phyloP scores from a whole-genome alignment of 2,797 vertebrate genomes.

The Sus cebifrons region DNA sequence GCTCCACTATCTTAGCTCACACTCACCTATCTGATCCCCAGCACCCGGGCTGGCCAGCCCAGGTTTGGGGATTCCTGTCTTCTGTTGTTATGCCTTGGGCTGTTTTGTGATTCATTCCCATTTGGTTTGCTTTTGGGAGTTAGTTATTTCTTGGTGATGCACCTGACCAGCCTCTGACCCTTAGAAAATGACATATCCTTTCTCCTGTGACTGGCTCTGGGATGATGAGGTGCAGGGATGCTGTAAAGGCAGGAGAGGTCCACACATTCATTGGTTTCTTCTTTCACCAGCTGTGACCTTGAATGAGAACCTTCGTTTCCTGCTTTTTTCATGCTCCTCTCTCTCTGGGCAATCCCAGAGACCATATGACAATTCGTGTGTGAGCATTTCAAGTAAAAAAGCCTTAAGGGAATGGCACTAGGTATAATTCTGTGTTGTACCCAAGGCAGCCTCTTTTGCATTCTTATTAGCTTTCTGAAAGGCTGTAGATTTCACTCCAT shows the following conservation, averaged over 20 bases:
- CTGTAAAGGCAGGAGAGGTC: too few species aligned
- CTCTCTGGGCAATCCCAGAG: constrained; percentile 2
- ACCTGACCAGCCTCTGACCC: not conserved
- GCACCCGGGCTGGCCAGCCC: fast-evolving
- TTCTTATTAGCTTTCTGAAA: not conserved
- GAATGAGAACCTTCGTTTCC: not conserved
- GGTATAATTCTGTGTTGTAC: not conserved
- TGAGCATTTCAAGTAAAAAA: not conserved
- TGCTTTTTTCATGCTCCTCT: not conserved
- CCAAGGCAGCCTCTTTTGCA: not conserved
- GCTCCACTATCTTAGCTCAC: fast-evolving
- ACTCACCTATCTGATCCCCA: not conserved
- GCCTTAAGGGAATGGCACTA: not conserved
- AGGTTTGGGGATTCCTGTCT: not conserved
- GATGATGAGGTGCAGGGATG: not conserved
- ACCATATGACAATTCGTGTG: not conserved
- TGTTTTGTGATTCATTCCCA: not conserved
- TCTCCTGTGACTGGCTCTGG: not conserved
- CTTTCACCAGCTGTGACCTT: constrained; percentile 33
- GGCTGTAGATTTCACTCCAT: not conserved
- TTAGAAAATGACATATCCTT: fast-evolving
- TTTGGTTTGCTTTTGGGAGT: not conserved
- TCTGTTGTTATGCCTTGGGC: not conserved
- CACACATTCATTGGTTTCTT: not conserved
- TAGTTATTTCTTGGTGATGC: not conserved